Conservation (phyloP, 2,888 invertebrate species). For the Harpalus rubripes region DNA sequence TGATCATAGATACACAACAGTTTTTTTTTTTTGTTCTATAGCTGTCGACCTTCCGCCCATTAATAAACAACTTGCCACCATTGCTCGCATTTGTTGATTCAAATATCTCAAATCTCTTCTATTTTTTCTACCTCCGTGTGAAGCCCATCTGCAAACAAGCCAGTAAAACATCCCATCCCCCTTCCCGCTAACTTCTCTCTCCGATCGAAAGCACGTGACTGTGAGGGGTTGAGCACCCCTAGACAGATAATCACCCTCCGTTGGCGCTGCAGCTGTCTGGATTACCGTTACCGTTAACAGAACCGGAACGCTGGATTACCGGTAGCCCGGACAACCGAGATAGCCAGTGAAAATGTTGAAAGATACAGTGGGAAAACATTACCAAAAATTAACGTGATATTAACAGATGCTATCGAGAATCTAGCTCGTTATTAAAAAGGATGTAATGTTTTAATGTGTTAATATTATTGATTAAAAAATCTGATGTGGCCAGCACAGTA, state of each 20-base stretch:
- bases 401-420: not conserved
- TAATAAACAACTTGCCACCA: too few species aligned
- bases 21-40: too few species aligned
- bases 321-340: not conserved
- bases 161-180: not conserved
- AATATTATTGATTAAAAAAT: too few species aligned
- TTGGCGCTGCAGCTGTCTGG: not conserved
- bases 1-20: too few species aligned
- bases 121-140: not conserved
- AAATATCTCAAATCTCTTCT: not conserved
- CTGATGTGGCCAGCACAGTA: too few species aligned
- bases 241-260: conserved; percentile 4
- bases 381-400: not conserved
- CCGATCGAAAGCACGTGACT: not conserved
- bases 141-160: not conserved
- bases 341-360: not conserved
- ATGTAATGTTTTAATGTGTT: too few species aligned
- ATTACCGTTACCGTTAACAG: not conserved
- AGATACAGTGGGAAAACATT: not conserved
- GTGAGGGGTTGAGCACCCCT: not conserved
- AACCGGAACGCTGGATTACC: not conserved
- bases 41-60: too few species aligned
- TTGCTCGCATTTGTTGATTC: too few species aligned
- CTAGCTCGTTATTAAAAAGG: too few species aligned
- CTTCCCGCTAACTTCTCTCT: not conserved